phyloP scores from a whole-genome alignment of 2,797 vertebrate genomes.

The Periophthalmus magnuspinnatus region DNA sequence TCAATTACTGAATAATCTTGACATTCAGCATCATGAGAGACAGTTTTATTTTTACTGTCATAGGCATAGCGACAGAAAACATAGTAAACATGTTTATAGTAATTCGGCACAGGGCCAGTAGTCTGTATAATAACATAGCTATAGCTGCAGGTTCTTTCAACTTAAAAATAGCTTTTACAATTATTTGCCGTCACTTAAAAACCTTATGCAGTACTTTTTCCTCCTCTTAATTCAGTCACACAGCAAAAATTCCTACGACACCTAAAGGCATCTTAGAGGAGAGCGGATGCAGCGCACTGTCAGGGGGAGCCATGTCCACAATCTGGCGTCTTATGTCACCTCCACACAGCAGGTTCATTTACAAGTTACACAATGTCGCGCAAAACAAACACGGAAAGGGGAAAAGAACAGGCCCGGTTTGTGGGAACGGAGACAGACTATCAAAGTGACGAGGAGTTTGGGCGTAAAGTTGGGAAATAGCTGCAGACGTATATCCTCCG shows the following conservation, averaged over 20 bases:
- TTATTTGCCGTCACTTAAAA: background rate
- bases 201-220: background rate
- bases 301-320: slow-evolving; percentile 28
- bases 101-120: background rate
- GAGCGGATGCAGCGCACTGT: slow-evolving; percentile 17
- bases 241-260: background rate
- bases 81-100: background rate
- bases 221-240: background rate
- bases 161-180: background rate
- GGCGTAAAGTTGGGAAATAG: slow-evolving; percentile 40
- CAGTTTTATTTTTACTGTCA: too few species aligned
- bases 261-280: slow-evolving; percentile 36
- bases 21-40: too few species aligned
- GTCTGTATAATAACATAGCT: background rate
- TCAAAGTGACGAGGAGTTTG: slow-evolving; percentile 36
- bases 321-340: slow-evolving; percentile 48
- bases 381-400: slow-evolving; percentile 35
- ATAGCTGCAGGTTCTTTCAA: background rate
- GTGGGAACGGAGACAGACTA: slow-evolving; percentile 3
- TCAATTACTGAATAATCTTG: too few species aligned
- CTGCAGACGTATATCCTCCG: slow-evolving; percentile 24
- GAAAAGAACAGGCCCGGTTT: slow-evolving; percentile 22
- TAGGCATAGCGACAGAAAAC: background rate
- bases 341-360: slow-evolving; percentile 54
- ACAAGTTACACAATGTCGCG: slow-evolving; percentile 45